These are phyloP conservation scores for Cecropterus lyciades DNA, from an alignment of 1,140 invertebrate species.

Conservation along the genomic window DNA sequence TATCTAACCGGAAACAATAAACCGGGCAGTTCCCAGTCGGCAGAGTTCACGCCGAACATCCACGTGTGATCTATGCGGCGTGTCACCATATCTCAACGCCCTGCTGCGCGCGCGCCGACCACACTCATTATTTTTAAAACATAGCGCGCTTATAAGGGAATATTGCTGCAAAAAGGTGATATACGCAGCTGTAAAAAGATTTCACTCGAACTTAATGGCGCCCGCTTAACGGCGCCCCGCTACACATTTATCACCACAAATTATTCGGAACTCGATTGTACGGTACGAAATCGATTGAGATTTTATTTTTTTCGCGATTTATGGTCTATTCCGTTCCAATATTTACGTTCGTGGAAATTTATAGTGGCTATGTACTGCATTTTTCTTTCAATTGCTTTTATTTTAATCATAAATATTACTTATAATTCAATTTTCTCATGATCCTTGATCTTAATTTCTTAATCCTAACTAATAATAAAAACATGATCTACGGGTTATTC, in stretches of 20 bases:
- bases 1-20: constrained; percentile 8
- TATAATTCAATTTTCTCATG: no score
- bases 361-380: neutral
- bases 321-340: constrained; percentile 5
- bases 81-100: constrained; percentile 52
- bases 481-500: no score
- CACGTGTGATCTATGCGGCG: constrained; percentile 45
- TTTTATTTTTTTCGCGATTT: constrained; percentile 12
- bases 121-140: constrained; percentile 64
- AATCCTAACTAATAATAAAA: no score
- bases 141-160: constrained; percentile 56
- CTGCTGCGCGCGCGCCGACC: constrained; percentile 50
- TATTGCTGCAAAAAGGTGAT: constrained; percentile 59
- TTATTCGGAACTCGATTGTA: constrained; percentile 38
- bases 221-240: constrained; percentile 37
- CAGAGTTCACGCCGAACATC: neutral
- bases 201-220: constrained; percentile 46
- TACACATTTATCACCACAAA: constrained; percentile 35
- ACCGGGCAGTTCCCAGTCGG: neutral
- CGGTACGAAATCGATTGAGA: constrained; percentile 3
- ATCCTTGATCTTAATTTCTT: no score
- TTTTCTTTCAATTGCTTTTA: no score
- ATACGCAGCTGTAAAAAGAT: constrained; percentile 54
- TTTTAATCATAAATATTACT: no score
- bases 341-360: constrained; percentile 2